Percentiles rank a stretch among this genome's conserved stretches.
Evolutionary conservation across 2,888 invertebrate genomes (phyloP).

Genomic region (Idaea dimidiata): DNA sequence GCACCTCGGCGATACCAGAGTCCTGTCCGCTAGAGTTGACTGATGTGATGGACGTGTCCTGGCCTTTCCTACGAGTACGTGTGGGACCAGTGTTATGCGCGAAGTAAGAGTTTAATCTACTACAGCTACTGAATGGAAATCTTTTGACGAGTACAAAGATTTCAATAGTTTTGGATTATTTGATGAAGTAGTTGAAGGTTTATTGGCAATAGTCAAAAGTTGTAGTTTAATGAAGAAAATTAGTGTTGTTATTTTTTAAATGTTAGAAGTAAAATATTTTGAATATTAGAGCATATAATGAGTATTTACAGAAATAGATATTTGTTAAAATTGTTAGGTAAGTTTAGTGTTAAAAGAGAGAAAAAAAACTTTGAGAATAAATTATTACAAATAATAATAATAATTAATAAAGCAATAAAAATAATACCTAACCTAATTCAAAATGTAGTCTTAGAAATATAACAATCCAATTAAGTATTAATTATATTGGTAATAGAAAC

Average conservation of each 20-base stretch:
- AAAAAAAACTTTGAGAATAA: not conserved
- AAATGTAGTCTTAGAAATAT: not conserved
- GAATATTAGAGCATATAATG: not conserved
- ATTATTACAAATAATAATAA: not conserved
- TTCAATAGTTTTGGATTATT: not conserved
- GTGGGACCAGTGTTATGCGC: conserved; percentile 17
- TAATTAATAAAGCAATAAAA: not conserved
- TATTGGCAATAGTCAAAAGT: not conserved
- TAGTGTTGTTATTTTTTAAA: no score
- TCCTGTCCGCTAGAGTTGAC: conserved; percentile 91
- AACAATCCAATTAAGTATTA: not conserved
- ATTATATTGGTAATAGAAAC: not conserved
- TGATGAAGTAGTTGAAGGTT: not conserved
- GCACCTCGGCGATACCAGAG: conserved; percentile 85
- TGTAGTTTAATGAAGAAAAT: no score
- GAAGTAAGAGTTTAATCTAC: not conserved
- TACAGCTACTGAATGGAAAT: not conserved
- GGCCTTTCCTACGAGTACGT: conserved; percentile 61
- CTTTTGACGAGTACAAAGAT: not conserved
- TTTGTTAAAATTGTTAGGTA: not conserved
- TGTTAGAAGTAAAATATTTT: not conserved
- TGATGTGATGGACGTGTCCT: conserved; percentile 88
- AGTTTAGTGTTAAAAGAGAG: not conserved
- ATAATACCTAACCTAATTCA: not conserved
- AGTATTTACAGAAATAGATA: no score